Evolutionary conservation across 2,797 vertebrate genomes (phyloP).

Genomic region (Ctenopoma multispine): DNA sequence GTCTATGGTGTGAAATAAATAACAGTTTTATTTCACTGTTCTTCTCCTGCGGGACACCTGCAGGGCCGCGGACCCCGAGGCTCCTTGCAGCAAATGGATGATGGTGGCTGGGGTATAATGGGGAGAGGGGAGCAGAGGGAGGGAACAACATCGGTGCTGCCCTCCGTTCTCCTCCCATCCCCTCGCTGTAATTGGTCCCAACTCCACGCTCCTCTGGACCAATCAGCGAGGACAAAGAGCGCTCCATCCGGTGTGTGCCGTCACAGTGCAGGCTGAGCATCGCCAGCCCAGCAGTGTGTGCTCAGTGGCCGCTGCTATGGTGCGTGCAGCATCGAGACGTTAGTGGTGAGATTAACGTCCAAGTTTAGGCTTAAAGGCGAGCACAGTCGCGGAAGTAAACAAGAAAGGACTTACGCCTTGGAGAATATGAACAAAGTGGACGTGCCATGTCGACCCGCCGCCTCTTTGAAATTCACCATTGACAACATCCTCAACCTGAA

Average conservation of each 20-base stretch:
- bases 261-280: conserved; percentile 57
- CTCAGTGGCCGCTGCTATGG: conserved; percentile 81
- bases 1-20: conserved; percentile 27
- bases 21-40: conserved; percentile 17
- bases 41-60: conserved; percentile 18
- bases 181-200: conserved; percentile 72
- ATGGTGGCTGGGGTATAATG: too few species aligned
- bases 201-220: conserved; percentile 61
- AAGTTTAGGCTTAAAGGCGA: conserved; percentile 11
- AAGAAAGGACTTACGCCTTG: conserved; percentile 32
- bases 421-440: conserved; percentile 88
- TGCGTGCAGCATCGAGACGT: conserved; percentile 68
- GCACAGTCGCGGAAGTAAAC: conserved; percentile 37
- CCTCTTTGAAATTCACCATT: conserved; percentile 87
- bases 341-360: conserved; percentile 55
- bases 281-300: conserved; percentile 65
- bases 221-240: conserved; percentile 72
- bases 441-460: conserved; percentile 80
- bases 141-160: background rate
- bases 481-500: conserved; percentile 87
- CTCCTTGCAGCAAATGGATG: conserved; percentile 23
- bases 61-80: conserved; percentile 7
- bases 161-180: conserved; percentile 15
- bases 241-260: conserved; percentile 73
- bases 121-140: background rate